Base-by-base conservation (phyloP, 2,888 invertebrate genomes). In the Meteorus colon region DNA sequence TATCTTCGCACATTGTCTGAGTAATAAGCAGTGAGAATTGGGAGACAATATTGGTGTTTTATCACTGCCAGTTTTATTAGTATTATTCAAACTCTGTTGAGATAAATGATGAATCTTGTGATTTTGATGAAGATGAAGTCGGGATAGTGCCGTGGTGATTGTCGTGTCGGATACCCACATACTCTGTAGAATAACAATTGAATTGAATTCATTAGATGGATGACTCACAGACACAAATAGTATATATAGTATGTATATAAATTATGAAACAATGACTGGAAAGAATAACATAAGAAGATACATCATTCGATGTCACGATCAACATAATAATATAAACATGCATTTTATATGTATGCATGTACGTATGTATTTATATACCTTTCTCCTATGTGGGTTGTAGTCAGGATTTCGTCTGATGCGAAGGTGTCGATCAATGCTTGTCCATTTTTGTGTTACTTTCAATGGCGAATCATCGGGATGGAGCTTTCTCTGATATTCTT, bases 381-480 rank as follows among this genome's bases (percentile, higher is more conserved):
- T 89, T 84, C 89, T 85, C 80, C 88, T 86, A 73, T 89, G 91
- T 27, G 93, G 93, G 74, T 94, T 92, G 82, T 95, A 94, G 81
- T 95, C 95, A 0, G 95, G 95, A 90, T 96, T 96, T 80, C 96
- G 92, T 75, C 96, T 92, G 77, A 97, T 94, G 60, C 96, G 91
- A 90, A 97, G 96, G 90, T 96, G 96, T 84, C 95, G 95, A 86
- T 93, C 93, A 74, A 92, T 92, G 81, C 91, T 91, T 19, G 91
- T 90, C 87, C 92, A 93, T 8, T 93, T 90, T 76, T 93, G 92
- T 88, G 96, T 96, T 45, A 96, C 96, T 82, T 94, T 92, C 31
- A 97, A 91, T 0, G 97, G 96, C 78, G 95, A 92, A 89, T 97
- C 97, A 82, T 96, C 96, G 0, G 96, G 95, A 89, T 97, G 96